Base-by-base conservation (phyloP, 2,113 vertebrate genomes). In the Okapia johnstoni region DNA sequence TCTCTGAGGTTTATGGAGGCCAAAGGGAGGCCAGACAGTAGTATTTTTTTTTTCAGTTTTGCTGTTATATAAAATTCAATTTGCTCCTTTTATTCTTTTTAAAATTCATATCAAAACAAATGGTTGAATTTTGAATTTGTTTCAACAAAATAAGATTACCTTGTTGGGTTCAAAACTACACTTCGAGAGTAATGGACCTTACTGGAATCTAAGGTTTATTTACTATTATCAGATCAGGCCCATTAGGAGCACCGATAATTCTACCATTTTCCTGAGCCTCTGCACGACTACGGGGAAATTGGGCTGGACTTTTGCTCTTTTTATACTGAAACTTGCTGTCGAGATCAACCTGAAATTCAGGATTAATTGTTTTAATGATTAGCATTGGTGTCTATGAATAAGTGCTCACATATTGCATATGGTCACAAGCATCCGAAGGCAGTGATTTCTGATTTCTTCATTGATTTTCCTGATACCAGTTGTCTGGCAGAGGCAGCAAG, bases 61-160 rank as follows among this genome's bases (percentile, higher is more conserved):
- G 12, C 55, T 90, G 21, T n/a, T 57, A 28, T 63, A 16, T 30
- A 52, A 23, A 36, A 46, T 73, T 93, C n/a, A 36, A 19, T 90
- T 94, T 85, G 2, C 36, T 90, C 66, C 57, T 85, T 96, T 92
- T 85, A 17, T 84, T 86, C 50, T 73, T 77, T 94, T 94, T 36
- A 61, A 86, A 95, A 86, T 86, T 61, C 8, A 90, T 50, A 61
- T 46, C 33, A 90, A 86, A 97, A 85, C 43, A 87, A 91, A 93
- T 55, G 19, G 26, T 90, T 61, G 25, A 57, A 28, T 93, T 96
- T 86, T 85, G 13, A 73, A 40, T 80, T 55, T 95, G 61, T 86
- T 50, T 85, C 55, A 90, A 23, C 16, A 23, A 81, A 57, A 76
- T 92, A 16, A 90, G 92, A 61, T 94, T 87, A 94, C 13, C 33